Conservation (phyloP, 1,140 invertebrate species). For the Subanguina moxae region DNA sequence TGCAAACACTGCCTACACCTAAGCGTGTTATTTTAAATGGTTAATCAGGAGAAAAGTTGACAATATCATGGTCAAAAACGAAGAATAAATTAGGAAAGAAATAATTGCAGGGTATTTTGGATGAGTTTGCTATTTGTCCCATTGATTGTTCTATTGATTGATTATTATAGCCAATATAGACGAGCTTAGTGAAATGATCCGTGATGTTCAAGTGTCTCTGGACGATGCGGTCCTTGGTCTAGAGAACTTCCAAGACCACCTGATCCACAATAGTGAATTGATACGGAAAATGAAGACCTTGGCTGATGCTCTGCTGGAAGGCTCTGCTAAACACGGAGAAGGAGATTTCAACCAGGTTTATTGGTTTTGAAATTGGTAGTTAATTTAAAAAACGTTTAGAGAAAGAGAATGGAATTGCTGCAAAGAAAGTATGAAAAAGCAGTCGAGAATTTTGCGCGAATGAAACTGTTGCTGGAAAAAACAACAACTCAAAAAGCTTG, state of each 20-base stretch:
- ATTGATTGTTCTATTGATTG: too few species aligned
- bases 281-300: neutral
- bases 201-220: neutral
- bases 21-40: too few species aligned
- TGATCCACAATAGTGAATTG: neutral
- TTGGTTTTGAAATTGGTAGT: neutral
- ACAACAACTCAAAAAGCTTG: neutral
- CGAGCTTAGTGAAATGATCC: neutral
- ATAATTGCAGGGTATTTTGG: too few species aligned
- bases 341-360: neutral
- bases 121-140: too few species aligned
- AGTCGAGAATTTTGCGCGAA: neutral
- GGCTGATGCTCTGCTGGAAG: neutral
- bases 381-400: neutral
- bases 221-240: neutral
- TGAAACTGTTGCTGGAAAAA: slow-evolving; percentile 1
- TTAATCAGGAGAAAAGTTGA: too few species aligned
- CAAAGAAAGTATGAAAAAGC: neutral
- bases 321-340: neutral
- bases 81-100: too few species aligned
- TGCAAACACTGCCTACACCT: too few species aligned
- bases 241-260: neutral
- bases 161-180: neutral
- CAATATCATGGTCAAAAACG: too few species aligned
- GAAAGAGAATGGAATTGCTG: slow-evolving; percentile 1